Percentiles rank a stretch among this genome's conserved stretches.
Evolutionary conservation across 2,888 invertebrate genomes (phyloP).

Genomic region (Temnothorax rugatulus): DNA sequence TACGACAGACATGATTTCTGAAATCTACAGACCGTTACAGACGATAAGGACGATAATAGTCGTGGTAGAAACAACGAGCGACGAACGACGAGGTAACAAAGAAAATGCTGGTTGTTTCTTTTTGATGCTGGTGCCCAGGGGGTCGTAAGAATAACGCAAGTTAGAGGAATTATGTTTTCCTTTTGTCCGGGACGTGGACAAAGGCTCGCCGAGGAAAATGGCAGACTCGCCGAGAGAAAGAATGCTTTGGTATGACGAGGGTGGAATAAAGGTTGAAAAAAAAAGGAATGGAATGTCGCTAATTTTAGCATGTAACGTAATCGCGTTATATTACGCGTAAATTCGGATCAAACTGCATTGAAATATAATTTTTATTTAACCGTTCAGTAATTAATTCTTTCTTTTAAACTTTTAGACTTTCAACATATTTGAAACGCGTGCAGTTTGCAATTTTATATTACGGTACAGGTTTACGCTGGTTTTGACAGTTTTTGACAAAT

Average conservation of each 20-base stretch:
- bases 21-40: conserved; percentile 65
- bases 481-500: neutral
- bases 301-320: conserved; percentile 65
- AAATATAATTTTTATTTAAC: neutral
- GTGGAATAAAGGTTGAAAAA: conserved; percentile 58
- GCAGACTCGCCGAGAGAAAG: conserved; percentile 66
- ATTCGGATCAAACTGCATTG: neutral
- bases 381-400: neutral
- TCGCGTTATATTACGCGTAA: conserved; percentile 38
- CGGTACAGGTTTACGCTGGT: neutral
- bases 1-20: conserved; percentile 64
- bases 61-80: conserved; percentile 61
- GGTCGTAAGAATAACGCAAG: conserved; percentile 75
- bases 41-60: conserved; percentile 64
- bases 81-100: conserved; percentile 43
- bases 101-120: conserved; percentile 58
- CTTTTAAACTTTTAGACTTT: neutral
- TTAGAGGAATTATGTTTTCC: conserved; percentile 76
- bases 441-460: neutral
- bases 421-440: neutral
- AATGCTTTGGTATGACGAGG: conserved; percentile 71
- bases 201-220: conserved; percentile 71
- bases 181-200: conserved; percentile 73
- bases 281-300: conserved; percentile 69
- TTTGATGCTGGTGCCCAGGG: conserved; percentile 66